Percentiles rank a stretch among this genome's conserved stretches.
These are phyloP conservation scores for Brenthis ino DNA, from an alignment of 2,888 invertebrate species.

Conservation along the genomic window DNA sequence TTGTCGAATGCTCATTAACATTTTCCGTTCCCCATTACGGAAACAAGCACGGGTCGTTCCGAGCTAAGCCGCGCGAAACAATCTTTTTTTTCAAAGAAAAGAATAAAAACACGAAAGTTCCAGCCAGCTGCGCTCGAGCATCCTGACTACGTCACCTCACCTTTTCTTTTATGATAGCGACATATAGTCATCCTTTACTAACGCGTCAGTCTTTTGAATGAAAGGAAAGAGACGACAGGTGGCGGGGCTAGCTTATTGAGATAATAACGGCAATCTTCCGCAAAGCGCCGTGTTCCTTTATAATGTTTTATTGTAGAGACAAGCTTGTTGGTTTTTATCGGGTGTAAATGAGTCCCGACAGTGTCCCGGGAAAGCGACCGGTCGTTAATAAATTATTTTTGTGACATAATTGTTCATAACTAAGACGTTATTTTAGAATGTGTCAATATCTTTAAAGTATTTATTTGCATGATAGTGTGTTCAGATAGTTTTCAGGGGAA, in stretches of 20 bases:
- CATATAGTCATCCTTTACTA: slow-evolving; percentile 59
- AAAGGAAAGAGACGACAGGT: slow-evolving; percentile 58
- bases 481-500: no score
- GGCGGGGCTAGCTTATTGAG: slow-evolving; percentile 51
- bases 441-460: slow-evolving; percentile 32
- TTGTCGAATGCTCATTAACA: slow-evolving; percentile 70
- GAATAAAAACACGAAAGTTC: slow-evolving; percentile 68
- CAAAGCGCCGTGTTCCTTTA: slow-evolving; percentile 65
- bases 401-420: slow-evolving; percentile 43
- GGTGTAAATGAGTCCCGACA: slow-evolving; percentile 53
- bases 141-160: slow-evolving; percentile 77
- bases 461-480: neutral
- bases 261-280: slow-evolving; percentile 75
- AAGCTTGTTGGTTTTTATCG: slow-evolving; percentile 60
- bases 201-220: slow-evolving; percentile 38
- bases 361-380: slow-evolving; percentile 51
- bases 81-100: slow-evolving; percentile 69
- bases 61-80: slow-evolving; percentile 75
- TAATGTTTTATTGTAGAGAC: slow-evolving; percentile 61
- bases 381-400: slow-evolving; percentile 69
- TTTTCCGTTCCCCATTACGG: slow-evolving; percentile 75
- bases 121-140: slow-evolving; percentile 79
- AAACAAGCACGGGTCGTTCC: slow-evolving; percentile 63
- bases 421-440: slow-evolving; percentile 28
- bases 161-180: slow-evolving; percentile 69